These are phyloP conservation scores for Lutraria rhynchaena DNA, from an alignment of 1,140 invertebrate genomes.

Conservation along the genomic window DNA sequence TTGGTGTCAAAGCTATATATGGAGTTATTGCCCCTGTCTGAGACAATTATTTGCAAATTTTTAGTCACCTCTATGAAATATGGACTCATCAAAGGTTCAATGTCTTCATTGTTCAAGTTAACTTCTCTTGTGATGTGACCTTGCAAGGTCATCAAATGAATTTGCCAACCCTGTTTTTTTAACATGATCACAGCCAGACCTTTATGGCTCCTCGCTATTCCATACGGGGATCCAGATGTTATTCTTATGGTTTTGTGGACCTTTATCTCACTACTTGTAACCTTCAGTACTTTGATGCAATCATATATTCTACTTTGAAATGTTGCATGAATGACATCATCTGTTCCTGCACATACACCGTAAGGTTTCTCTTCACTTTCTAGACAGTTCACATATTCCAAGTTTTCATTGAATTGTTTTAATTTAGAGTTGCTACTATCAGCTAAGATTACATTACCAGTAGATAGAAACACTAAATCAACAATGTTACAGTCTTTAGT, in stretches of 20 bases:
- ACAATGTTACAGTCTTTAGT: conserved; percentile 16
- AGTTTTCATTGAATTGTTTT: conserved; percentile 30
- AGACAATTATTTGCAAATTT: conserved; percentile 27
- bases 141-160: conserved; percentile 16
- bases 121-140: conserved; percentile 9
- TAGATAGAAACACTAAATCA: conserved; percentile 24
- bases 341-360: background rate
- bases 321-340: conserved; percentile 14
- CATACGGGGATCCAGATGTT: conserved; percentile 4
- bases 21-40: conserved; percentile 39
- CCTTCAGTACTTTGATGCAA: conserved; percentile 21
- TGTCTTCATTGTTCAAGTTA: conserved; percentile 8
- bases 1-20: conserved; percentile 23
- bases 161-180: conserved; percentile 5
- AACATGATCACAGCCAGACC: conserved; percentile 36
- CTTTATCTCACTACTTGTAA: background rate
- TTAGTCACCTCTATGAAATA: conserved; percentile 19
- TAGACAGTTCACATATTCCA: background rate
- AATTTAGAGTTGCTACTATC: conserved; percentile 26
- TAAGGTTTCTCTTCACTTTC: background rate
- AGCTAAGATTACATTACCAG: conserved; percentile 22
- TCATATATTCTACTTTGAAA: conserved; percentile 21
- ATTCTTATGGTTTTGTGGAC: conserved; percentile 12
- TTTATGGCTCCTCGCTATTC: conserved; percentile 27
- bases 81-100: background rate